Percentiles rank a stretch among this genome's conserved stretches.
Evolutionary conservation across 2,888 invertebrate species (phyloP).

Genomic region (Parapristionchus giblindavisi): DNA sequence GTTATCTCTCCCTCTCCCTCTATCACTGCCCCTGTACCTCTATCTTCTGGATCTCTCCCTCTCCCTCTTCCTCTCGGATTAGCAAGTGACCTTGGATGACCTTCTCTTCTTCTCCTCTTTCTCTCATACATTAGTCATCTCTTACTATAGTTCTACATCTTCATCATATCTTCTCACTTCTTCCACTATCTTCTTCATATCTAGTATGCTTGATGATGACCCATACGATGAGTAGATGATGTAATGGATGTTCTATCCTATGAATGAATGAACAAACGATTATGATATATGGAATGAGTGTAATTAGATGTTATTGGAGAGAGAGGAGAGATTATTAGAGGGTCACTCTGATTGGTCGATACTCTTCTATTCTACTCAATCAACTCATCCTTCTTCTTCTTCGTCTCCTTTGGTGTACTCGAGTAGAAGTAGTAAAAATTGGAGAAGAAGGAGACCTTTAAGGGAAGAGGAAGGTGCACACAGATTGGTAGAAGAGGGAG

Average conservation of each 20-base stretch:
- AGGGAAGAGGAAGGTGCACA: background rate
- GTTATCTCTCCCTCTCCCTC: background rate
- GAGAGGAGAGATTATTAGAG: conserved; percentile 1
- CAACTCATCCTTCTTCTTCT: background rate
- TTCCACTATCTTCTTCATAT: too few species aligned
- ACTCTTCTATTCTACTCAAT: background rate
- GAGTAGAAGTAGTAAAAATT: background rate
- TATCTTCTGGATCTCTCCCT: background rate
- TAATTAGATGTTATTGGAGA: background rate
- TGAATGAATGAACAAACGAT: background rate
- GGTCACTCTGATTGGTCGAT: conserved; percentile 15
- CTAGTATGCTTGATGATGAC: too few species aligned
- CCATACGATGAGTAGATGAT: background rate
- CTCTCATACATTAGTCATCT: too few species aligned
- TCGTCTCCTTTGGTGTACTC: background rate
- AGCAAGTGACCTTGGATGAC: background rate
- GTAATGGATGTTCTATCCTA: background rate
- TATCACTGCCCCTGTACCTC: background rate
- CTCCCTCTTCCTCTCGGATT: background rate
- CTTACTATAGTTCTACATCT: too few species aligned
- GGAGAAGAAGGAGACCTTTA: background rate
- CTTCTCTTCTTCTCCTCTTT: too few species aligned
- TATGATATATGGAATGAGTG: conserved; percentile 1
- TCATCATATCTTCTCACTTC: too few species aligned
- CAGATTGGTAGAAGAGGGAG: background rate